Percentiles rank a stretch among this genome's conserved stretches.
phyloP scores from a whole-genome alignment of 2,888 invertebrate species.

The Masnerella sp. region DNA sequence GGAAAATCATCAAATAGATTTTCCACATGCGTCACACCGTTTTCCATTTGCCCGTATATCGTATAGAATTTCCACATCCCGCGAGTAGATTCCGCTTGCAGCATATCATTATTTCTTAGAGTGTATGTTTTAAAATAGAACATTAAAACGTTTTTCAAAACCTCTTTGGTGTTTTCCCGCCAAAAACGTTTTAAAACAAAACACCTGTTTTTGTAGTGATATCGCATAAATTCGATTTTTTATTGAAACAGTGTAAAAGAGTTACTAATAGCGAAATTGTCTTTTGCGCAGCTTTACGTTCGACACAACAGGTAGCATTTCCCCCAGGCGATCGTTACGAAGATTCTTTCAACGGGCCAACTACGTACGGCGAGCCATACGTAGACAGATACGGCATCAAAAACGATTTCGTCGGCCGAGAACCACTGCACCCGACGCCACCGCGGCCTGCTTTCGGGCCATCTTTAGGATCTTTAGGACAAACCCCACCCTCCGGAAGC shows the following conservation, averaged over 20 bases:
- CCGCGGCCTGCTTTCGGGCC: conserved; percentile 76
- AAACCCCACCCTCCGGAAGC: conserved; percentile 74
- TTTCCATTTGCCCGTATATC: no score
- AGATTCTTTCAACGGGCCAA: conserved; percentile 75
- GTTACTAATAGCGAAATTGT: background rate
- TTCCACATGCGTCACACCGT: no score
- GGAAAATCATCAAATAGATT: no score
- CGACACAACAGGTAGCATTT: conserved; percentile 73
- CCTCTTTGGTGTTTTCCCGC: no score
- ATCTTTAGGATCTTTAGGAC: conserved; percentile 74
- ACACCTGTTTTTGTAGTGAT: no score
- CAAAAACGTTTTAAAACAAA: background rate
- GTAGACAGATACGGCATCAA: conserved; percentile 76
- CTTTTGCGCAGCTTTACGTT: conserved; percentile 59
- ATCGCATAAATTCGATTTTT: no score
- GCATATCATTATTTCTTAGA: no score
- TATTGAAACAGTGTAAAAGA: no score
- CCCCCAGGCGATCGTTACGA: conserved; percentile 76
- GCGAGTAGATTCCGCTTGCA: no score
- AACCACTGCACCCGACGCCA: conserved; percentile 75
- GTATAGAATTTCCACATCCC: no score
- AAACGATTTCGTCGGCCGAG: conserved; percentile 74
- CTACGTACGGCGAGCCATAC: conserved; percentile 75
- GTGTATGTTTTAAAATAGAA: no score
- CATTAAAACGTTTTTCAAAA: no score